A percentile compares a stretch with the other conserved stretches of the same genome.
These are phyloP conservation scores for Vidua chalybeata DNA, from an alignment of 2,113 vertebrate genomes.

Conservation along the genomic window DNA sequence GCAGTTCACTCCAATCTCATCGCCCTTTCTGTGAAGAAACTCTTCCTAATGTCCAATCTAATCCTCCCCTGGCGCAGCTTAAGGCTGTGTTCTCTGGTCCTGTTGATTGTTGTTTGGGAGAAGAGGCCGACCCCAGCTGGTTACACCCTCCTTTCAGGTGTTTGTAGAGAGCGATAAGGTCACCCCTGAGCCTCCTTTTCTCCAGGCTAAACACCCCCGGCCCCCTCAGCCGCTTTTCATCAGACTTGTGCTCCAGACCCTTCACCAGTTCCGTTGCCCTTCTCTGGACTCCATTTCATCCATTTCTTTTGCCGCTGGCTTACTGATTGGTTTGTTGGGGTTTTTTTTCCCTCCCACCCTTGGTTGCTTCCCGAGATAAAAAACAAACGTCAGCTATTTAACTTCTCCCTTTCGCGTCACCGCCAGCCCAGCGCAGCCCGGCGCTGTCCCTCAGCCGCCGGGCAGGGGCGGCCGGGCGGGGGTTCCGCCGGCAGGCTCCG, in stretches of 20 bases:
- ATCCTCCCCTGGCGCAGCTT: rapidly evolving
- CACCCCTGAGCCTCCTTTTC: neutral
- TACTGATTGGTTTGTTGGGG: neutral
- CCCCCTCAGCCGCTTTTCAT: neutral
- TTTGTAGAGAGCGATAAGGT: neutral
- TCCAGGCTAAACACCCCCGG: neutral
- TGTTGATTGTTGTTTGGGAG: no score
- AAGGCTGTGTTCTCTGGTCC: neutral
- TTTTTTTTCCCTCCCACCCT: neutral
- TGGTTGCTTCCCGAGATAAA: neutral
- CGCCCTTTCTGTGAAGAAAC: neutral
- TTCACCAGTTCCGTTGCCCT: neutral
- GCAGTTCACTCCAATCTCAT: neutral
- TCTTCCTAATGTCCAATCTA: neutral
- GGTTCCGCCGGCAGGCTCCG: rapidly evolving
- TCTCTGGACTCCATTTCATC: neutral
- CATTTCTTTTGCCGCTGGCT: neutral
- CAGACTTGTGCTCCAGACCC: rapidly evolving
- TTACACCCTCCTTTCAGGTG: rapidly evolving
- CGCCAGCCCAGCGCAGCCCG: neutral
- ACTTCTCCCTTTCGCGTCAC: rapidly evolving
- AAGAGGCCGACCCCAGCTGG: neutral
- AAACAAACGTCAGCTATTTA: neutral
- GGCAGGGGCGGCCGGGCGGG: rapidly evolving
- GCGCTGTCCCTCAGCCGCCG: neutral